phyloP scores from a whole-genome alignment of 1,140 invertebrate genomes.

The Drosophila auraria region DNA sequence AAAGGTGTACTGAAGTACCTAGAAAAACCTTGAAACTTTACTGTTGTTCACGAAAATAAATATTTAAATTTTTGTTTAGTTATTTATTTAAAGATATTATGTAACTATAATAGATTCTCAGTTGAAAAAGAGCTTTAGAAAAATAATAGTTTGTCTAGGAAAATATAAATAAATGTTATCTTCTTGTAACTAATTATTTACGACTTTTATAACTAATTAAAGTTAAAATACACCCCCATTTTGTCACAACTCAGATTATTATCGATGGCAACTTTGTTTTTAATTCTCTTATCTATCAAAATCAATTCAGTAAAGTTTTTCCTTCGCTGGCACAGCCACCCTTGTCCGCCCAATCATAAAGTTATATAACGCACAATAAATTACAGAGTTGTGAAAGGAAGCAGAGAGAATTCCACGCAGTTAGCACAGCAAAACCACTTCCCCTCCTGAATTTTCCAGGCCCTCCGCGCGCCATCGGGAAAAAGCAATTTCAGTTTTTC shows the following conservation, averaged over 20 bases:
- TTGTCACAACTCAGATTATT: not conserved
- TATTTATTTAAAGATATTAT: too few species aligned
- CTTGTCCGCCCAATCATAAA: constrained; percentile 65
- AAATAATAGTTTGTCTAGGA: not conserved
- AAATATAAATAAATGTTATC: not conserved
- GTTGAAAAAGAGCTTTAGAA: too few species aligned
- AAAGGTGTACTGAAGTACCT: not conserved
- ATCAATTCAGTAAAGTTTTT: constrained; percentile 56
- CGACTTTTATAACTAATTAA: not conserved
- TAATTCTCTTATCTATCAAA: constrained; percentile 52
- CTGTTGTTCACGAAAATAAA: not conserved
- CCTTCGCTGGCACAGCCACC: constrained; percentile 29
- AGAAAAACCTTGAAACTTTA: too few species aligned
- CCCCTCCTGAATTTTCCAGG: constrained; percentile 3
- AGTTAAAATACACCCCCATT: not conserved
- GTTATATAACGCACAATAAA: constrained; percentile 82
- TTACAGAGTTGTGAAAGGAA: constrained; percentile 76
- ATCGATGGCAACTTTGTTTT: constrained; percentile 35
- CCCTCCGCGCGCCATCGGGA: constrained; percentile 14
- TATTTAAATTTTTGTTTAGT: too few species aligned
- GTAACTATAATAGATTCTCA: too few species aligned
- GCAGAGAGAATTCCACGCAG: constrained; percentile 49
- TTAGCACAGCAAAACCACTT: constrained; percentile 39
- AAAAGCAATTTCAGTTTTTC: constrained; percentile 82
- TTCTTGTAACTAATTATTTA: not conserved